phyloP scores from a whole-genome alignment of 1,140 invertebrate species.

The Ooceraea biroi region DNA sequence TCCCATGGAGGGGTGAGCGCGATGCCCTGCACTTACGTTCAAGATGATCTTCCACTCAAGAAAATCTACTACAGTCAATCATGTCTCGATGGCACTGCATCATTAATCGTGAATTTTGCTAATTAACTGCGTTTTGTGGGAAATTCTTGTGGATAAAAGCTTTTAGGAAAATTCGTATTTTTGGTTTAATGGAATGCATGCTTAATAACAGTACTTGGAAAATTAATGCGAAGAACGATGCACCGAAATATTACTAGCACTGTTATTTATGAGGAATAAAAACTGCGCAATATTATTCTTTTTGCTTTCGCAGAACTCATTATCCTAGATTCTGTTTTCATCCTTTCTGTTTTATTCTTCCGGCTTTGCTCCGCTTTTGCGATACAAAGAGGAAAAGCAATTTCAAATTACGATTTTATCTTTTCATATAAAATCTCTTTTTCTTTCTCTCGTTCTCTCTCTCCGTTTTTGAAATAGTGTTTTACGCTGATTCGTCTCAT shows the following conservation, averaged over 20 bases:
- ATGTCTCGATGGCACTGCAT: conserved; percentile 16
- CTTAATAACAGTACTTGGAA: no score
- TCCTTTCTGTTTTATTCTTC: no score
- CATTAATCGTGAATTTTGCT: conserved; percentile 12
- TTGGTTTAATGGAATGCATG: no score
- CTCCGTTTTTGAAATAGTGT: background rate
- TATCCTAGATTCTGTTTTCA: no score
- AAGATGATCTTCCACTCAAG: conserved; percentile 52
- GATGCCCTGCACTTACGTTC: conserved; percentile 44
- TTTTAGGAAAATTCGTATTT: no score
- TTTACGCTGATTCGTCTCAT: background rate
- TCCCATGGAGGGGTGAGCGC: background rate
- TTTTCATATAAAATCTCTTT: background rate
- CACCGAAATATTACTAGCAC: no score
- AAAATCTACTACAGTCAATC: conserved; percentile 22
- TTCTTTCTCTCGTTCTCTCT: background rate
- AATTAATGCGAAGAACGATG: no score
- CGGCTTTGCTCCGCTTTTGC: no score
- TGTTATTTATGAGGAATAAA: no score
- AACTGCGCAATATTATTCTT: no score
- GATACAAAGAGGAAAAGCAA: no score
- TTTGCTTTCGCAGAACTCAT: no score
- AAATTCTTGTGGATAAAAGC: background rate
- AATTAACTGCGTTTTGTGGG: background rate
- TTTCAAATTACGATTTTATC: background rate